Percentiles rank a stretch among this genome's conserved stretches.
Conservation (phyloP, 2,888 invertebrate genomes). For the Herminia tarsipennalis region DNA sequence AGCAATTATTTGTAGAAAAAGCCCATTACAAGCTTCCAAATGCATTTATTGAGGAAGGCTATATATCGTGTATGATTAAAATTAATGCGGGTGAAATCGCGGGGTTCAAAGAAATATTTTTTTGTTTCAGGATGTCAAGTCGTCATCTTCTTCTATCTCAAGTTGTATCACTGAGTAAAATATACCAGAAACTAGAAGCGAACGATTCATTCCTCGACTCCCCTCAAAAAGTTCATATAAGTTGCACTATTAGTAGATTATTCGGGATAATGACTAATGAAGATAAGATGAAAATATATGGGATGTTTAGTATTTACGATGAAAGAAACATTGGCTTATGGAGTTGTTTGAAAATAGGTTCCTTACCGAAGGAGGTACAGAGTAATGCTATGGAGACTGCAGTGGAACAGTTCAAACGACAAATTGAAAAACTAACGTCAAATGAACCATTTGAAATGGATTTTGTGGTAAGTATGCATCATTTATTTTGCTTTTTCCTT, state of each 20-base stretch:
- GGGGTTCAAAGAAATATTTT: no score
- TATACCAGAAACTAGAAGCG: slow-evolving; percentile 58
- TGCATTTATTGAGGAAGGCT: no score
- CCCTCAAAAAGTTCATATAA: slow-evolving; percentile 63
- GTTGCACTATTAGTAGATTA: slow-evolving; percentile 52
- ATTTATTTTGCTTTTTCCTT: no score
- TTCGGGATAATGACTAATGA: slow-evolving; percentile 55
- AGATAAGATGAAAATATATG: slow-evolving; percentile 57
- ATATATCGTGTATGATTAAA: no score
- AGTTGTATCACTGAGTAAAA: slow-evolving; percentile 55
- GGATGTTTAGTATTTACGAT: slow-evolving; percentile 52
- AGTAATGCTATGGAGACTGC: slow-evolving; percentile 42
- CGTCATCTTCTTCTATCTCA: slow-evolving; percentile 53
- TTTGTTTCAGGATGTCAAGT: slow-evolving; percentile 45
- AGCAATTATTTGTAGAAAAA: no score
- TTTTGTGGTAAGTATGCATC: slow-evolving; percentile 48
- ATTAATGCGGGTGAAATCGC: no score
- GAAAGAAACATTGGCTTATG: slow-evolving; percentile 55
- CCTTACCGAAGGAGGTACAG: slow-evolving; percentile 52
- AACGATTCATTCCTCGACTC: slow-evolving; percentile 51
- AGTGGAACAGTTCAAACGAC: slow-evolving; percentile 44
- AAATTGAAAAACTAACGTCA: slow-evolving; percentile 23
- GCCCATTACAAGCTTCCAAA: no score
- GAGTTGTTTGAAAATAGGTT: slow-evolving; percentile 55
- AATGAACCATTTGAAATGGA: slow-evolving; percentile 33